Conservation (phyloP, 2,113 vertebrate species). For the Danionella cerebrum region DNA sequence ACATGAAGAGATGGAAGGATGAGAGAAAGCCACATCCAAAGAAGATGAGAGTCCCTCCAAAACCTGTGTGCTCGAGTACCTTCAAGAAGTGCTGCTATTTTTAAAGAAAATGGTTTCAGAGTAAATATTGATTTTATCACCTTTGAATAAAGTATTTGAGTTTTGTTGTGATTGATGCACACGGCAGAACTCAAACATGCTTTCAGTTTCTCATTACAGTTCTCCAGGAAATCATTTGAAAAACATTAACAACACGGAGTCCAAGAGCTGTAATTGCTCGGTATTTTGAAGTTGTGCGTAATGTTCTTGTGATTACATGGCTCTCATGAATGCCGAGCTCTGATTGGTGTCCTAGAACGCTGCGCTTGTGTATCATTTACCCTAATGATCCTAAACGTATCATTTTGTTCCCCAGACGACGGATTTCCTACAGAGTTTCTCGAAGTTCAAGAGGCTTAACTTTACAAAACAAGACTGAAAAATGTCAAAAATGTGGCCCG, state of each 20-base stretch:
- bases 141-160: no score
- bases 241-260: background rate
- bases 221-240: no score
- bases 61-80: no score
- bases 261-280: no score
- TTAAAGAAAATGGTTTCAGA: no score
- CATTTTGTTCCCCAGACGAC: background rate
- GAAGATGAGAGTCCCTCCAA: no score
- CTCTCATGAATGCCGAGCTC: background rate
- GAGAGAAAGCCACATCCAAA: no score
- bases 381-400: background rate
- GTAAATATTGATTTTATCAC: no score
- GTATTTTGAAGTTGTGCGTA: background rate
- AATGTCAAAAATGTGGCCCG: constrained; percentile 34
- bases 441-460: background rate
- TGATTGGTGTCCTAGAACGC: background rate
- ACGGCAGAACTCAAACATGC: no score
- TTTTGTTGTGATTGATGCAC: no score
- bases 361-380: background rate
- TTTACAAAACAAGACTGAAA: background rate
- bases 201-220: background rate
- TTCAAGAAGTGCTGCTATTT: no score
- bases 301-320: background rate
- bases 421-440: background rate
- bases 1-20: no score